Base-by-base conservation (phyloP, 2,797 vertebrate species). In the Chlorospingus semifuscus region DNA sequence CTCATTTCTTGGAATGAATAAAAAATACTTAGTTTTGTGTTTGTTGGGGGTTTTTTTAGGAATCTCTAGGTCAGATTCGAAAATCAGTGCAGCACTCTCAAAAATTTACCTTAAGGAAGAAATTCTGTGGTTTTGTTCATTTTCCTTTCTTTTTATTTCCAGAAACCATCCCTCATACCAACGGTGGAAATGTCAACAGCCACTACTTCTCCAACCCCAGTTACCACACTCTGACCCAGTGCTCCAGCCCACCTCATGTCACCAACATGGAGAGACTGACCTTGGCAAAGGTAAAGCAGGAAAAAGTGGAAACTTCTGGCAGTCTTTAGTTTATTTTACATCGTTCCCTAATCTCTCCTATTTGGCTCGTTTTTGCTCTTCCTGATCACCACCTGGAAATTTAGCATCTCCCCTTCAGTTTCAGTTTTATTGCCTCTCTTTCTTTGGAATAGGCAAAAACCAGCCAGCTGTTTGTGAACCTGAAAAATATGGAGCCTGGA, bases 161-260 rank as follows among this genome's bases (percentile, higher is more conserved):
- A 99, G 99, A 99, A 95, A 97, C 98, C 26, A 97, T 98, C 39
- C 97, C 98, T 27, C 98, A 98, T 29, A 84, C 96, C 70, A 98
- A 96, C 21, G 98, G 98, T 22, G 97, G 97, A 56, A 98, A 98
- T 79, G 98, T 98, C 42, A 98, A 98, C 94, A 99, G 98, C 90
- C 99, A 98, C 96, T 99, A 99, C 96, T 99, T 99, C 97, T 99
- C 99, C 75, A 99, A 99, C 88, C 99, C 99, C 78, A 99, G 99
- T 89, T 99, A 99, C 91, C 99, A 99, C 55, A 99, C 99, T 4
- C 97, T 99, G 76, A 98, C 98, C 12, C 99, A 99, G 90, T 98
- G 99, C 88, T 98, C 98, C 84, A 96, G 97, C 15, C 98, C 98
- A 47, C 97, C 98, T 36, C 98, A 97, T 15, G 63, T 98, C 64